phyloP scores from a whole-genome alignment of 2,797 vertebrate genomes.

The Tinamus major region DNA sequence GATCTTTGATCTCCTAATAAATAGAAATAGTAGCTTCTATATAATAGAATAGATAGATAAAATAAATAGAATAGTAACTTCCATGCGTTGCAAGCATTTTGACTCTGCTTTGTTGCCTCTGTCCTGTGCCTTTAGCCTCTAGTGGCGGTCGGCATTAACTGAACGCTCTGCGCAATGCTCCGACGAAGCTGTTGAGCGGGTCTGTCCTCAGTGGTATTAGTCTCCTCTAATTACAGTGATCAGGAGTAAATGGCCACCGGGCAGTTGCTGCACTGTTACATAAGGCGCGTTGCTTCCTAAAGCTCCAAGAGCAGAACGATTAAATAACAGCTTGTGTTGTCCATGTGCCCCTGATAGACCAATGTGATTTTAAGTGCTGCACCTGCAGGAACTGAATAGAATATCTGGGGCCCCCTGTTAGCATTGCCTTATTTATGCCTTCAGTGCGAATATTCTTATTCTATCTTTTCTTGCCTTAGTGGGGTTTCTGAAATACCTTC shows the following conservation, averaged over 20 bases:
- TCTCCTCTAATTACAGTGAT: neutral
- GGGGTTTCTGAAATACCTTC: neutral
- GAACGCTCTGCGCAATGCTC: neutral
- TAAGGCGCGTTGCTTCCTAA: neutral
- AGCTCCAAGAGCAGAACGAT: neutral
- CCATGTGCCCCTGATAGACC: neutral
- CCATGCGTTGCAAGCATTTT: neutral
- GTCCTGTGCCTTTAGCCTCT: no score
- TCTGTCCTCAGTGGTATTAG: neutral
- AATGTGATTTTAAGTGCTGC: neutral
- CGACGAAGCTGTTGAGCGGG: neutral
- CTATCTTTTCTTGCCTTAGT: neutral
- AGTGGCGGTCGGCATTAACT: neutral
- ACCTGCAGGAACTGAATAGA: neutral
- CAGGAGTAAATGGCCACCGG: neutral
- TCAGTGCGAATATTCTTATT: neutral
- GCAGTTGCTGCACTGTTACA: rapidly evolving
- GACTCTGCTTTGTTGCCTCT: neutral
- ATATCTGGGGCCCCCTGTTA: neutral
- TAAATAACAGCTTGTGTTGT: rapidly evolving
- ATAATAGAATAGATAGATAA: no score
- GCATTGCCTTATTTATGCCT: neutral
- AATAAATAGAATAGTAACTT: no score
- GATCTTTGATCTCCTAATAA: neutral
- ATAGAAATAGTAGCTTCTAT: neutral